Percentiles rank a stretch among this genome's conserved stretches.
These are phyloP conservation scores for Chrysocyon brachyurus DNA, from an alignment of 2,797 vertebrate genomes.

Conservation along the genomic window DNA sequence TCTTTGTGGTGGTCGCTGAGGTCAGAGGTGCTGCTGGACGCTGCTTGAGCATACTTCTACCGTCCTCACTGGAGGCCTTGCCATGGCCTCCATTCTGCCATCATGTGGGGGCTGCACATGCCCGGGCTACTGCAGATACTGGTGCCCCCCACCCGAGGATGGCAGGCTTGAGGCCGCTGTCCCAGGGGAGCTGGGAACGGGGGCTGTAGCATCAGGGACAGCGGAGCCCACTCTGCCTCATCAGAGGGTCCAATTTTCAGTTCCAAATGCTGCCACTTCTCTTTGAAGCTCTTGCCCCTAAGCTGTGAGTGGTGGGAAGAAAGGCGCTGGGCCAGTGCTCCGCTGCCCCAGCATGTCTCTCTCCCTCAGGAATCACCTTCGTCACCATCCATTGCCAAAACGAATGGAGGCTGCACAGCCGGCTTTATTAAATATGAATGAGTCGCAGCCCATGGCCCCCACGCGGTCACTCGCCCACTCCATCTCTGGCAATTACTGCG, in stretches of 20 bases:
- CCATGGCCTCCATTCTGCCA: neutral
- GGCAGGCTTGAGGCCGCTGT: neutral
- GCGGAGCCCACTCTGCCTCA: neutral
- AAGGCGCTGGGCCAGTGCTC: neutral
- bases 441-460: slow-evolving; percentile 74
- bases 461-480: slow-evolving; percentile 81
- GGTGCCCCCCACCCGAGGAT: neutral
- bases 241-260: neutral
- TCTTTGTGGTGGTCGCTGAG: neutral
- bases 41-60: neutral
- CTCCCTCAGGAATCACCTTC: slow-evolving; percentile 74
- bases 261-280: neutral
- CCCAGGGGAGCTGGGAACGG: neutral
- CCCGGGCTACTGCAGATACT: neutral
- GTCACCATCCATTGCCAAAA: slow-evolving; percentile 82
- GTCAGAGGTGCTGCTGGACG: neutral
- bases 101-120: neutral
- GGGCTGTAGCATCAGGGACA: neutral
- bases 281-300: slow-evolving; percentile 7
- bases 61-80: neutral
- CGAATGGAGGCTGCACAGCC: slow-evolving; percentile 74
- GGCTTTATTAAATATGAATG: slow-evolving; percentile 86
- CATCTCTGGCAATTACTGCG: slow-evolving; percentile 86
- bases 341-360: neutral
- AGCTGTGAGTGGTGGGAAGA: neutral